phyloP scores from a whole-genome alignment of 1,140 invertebrate species.

The Drosophila lowei region DNA sequence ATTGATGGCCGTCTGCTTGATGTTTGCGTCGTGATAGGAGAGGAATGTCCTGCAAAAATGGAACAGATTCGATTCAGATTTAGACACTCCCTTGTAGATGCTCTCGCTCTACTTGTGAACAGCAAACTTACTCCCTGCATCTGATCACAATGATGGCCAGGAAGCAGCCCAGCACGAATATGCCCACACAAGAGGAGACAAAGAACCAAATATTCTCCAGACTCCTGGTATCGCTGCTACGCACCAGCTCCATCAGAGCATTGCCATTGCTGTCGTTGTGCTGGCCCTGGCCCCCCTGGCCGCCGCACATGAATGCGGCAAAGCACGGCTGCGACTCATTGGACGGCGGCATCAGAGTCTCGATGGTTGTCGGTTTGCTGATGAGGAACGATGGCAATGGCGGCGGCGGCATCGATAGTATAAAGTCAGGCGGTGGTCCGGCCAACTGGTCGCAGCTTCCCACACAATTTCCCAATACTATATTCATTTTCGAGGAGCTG shows the following conservation, averaged over 20 bases:
- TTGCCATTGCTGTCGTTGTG: constrained; percentile 85
- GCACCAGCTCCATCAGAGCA: constrained; percentile 89
- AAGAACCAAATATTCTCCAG: constrained; percentile 92
- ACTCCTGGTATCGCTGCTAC: constrained; percentile 86
- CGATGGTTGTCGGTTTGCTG: constrained; percentile 76
- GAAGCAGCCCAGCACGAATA: constrained; percentile 89
- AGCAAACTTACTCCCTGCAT: constrained; percentile 90
- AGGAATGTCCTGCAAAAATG: constrained; percentile 62
- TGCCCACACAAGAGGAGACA: constrained; percentile 90
- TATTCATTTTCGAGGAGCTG: constrained; percentile 46
- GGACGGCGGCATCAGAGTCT: constrained; percentile 78
- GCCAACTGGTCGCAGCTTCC: constrained; percentile 87
- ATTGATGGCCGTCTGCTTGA: constrained; percentile 77
- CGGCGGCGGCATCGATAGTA: constrained; percentile 91
- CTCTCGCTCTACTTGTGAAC: no score
- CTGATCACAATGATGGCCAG: constrained; percentile 90
- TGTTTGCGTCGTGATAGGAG: constrained; percentile 80
- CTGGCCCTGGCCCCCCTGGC: constrained; percentile 83
- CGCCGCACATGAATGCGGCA: constrained; percentile 84
- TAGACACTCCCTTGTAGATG: not conserved
- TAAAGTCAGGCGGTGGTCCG: constrained; percentile 91
- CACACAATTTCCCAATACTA: constrained; percentile 71
- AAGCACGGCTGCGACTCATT: constrained; percentile 85
- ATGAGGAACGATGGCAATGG: constrained; percentile 89
- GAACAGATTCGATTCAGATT: no score